Evolutionary conservation across 1,140 invertebrate genomes (phyloP).

Genomic region (Teleopsis dalmanni): DNA sequence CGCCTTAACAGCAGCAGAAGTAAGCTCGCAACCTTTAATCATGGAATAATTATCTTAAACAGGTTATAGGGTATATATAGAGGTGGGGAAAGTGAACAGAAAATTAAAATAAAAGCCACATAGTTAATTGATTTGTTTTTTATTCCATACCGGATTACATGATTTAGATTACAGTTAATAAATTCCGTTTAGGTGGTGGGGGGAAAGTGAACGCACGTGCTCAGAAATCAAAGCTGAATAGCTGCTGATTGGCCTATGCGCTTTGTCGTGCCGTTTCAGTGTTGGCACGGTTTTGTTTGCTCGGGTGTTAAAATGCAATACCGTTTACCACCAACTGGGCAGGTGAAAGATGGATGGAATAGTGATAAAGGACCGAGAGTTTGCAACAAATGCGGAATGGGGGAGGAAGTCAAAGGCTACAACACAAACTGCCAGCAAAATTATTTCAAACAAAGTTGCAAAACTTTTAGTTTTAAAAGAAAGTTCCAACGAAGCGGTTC

Average conservation of each 20-base stretch:
- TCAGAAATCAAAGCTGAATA: conserved; percentile 14
- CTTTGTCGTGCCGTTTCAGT: not conserved
- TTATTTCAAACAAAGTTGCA: no score
- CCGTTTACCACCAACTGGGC: conserved; percentile 33
- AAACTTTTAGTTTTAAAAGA: no score
- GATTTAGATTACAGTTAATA: conserved; percentile 29
- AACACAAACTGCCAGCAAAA: no score
- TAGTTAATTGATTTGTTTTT: conserved; percentile 45
- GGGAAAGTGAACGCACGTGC: conserved; percentile 33
- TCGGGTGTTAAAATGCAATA: not conserved
- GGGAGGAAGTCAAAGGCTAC: not conserved
- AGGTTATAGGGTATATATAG: no score
- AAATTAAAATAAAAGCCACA: not conserved
- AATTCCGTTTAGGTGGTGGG: not conserved
- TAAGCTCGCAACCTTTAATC: no score
- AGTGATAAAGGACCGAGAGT: conserved; percentile 15
- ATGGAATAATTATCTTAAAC: no score
- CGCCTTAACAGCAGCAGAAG: no score
- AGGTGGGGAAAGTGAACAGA: no score
- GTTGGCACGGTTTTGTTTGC: not conserved
- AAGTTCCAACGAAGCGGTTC: no score
- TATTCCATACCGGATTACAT: conserved; percentile 38
- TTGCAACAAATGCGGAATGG: conserved; percentile 1
- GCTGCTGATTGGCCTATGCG: not conserved
- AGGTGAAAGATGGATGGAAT: conserved; percentile 26